phyloP scores from a whole-genome alignment of 1,140 invertebrate species.

The Conus ventricosus region DNA sequence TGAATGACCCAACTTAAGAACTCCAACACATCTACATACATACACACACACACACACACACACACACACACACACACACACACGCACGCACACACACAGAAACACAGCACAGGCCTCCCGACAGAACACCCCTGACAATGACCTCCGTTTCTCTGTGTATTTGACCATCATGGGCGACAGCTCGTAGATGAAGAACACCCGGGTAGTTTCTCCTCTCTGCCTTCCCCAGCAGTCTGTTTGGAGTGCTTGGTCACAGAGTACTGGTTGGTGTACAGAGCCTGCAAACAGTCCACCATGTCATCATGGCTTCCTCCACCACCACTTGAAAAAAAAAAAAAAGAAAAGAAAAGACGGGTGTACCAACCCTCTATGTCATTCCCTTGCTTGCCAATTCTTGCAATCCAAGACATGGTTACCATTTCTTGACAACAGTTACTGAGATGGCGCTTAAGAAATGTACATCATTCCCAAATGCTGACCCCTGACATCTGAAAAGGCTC shows the following conservation, averaged over 20 bases:
- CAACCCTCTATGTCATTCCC: too few species aligned
- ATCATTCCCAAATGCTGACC: too few species aligned
- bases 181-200: slow-evolving; percentile 98
- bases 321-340: too few species aligned
- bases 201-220: slow-evolving; percentile 89
- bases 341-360: too few species aligned
- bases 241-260: slow-evolving; percentile 96
- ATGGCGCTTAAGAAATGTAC: too few species aligned
- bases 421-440: too few species aligned
- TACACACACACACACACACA: slow-evolving; percentile 2
- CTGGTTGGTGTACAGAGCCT: slow-evolving; percentile 89
- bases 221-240: slow-evolving; percentile 59
- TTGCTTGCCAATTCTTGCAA: too few species aligned
- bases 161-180: slow-evolving; percentile 98
- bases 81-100: background rate
- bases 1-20: too few species aligned
- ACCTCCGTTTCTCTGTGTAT: slow-evolving; percentile 91
- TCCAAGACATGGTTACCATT: too few species aligned
- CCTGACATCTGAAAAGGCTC: too few species aligned
- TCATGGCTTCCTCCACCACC: too few species aligned
- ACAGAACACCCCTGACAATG: background rate
- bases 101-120: too few species aligned
- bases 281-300: slow-evolving; percentile 44
- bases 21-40: background rate
- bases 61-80: background rate